Evolutionary conservation across 2,888 invertebrate species (phyloP).

Genomic region (Mechanitis mazaeus): DNA sequence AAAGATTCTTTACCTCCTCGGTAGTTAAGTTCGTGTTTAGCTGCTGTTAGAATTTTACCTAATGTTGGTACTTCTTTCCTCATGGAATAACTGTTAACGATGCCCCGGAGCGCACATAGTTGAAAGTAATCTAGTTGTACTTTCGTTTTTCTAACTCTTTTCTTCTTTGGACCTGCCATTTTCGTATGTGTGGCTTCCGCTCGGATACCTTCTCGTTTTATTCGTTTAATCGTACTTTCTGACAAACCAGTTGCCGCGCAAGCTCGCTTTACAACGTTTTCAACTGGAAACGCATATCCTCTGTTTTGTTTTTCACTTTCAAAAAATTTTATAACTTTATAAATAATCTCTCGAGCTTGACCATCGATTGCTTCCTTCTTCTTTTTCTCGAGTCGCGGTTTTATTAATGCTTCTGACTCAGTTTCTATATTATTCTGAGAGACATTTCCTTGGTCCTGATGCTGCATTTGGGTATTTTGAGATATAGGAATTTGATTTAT

Average conservation of each 20-base stretch:
- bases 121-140: conserved; percentile 68
- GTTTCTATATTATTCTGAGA: conserved; percentile 23
- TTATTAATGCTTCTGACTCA: conserved; percentile 29
- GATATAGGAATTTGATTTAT: conserved; percentile 19
- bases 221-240: conserved; percentile 66
- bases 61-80: conserved; percentile 67
- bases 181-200: conserved; percentile 67
- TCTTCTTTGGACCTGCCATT: conserved; percentile 68
- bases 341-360: conserved; percentile 67
- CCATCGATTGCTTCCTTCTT: conserved; percentile 70
- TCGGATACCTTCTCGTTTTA: conserved; percentile 62
- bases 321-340: conserved; percentile 68
- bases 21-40: conserved; percentile 63
- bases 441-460: conserved; percentile 17
- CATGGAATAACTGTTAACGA: conserved; percentile 61
- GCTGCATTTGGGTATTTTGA: conserved; percentile 20
- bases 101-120: conserved; percentile 60
- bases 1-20: conserved; percentile 65
- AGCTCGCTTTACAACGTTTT: conserved; percentile 66
- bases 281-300: conserved; percentile 67
- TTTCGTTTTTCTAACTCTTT: conserved; percentile 64
- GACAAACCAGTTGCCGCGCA: conserved; percentile 67
- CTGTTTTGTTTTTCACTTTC: conserved; percentile 70
- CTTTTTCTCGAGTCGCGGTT: conserved; percentile 56
- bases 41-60: conserved; percentile 64